phyloP scores from a whole-genome alignment of 2,797 vertebrate species.

The Orientallactaga sibirica region DNA sequence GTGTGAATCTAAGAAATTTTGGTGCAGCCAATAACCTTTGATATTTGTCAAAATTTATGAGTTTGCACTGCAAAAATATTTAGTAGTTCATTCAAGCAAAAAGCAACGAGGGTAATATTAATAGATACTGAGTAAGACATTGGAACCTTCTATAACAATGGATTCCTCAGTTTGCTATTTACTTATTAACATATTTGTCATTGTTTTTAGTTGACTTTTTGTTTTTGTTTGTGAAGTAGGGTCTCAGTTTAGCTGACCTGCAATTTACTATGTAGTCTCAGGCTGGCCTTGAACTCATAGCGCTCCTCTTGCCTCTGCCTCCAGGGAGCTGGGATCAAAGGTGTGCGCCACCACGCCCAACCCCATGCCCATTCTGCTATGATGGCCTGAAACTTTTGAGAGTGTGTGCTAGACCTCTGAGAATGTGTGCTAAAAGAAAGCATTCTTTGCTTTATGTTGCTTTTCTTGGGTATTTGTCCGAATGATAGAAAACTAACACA shows the following conservation, averaged over 20 bases:
- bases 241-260: too few relatives aligned
- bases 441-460: not conserved
- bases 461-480: not conserved
- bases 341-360: too few relatives aligned
- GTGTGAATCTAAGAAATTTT: conserved; percentile 80
- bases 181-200: not conserved
- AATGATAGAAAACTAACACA: not conserved
- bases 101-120: conserved; percentile 66
- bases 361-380: not conserved
- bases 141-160: not conserved
- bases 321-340: too few relatives aligned
- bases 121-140: not conserved
- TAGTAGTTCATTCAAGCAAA: conserved; percentile 69
- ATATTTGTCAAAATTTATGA: conserved; percentile 82
- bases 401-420: not conserved
- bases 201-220: conserved; percentile 16
- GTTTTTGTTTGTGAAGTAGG: too few relatives aligned
- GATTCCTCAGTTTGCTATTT: not conserved
- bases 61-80: conserved; percentile 81
- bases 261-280: too few relatives aligned
- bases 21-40: conserved; percentile 83
- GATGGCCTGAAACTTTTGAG: not conserved
- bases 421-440: not conserved
- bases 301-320: too few relatives aligned
- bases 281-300: too few relatives aligned